Evolutionary conservation across 2,888 invertebrate genomes (phyloP).

Genomic region (Aelia acuminata): DNA sequence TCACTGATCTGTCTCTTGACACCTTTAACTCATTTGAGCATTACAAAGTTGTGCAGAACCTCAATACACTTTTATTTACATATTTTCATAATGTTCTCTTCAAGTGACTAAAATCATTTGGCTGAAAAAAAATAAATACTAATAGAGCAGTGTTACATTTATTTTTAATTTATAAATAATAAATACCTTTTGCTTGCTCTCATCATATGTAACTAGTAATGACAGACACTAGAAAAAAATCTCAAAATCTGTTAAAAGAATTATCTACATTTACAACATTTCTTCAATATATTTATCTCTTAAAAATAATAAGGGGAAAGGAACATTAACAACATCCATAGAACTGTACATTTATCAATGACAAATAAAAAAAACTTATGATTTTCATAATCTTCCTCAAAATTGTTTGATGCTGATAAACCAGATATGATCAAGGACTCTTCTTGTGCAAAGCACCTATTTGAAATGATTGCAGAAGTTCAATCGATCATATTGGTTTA

Average conservation of each 20-base stretch:
- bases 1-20: slow-evolving; percentile 20
- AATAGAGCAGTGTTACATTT: slow-evolving; percentile 3
- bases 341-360: slow-evolving; percentile 33
- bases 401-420: slow-evolving; percentile 32
- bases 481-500: slow-evolving; percentile 57
- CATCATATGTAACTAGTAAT: slow-evolving; percentile 15
- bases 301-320: slow-evolving; percentile 27
- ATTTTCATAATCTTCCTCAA: slow-evolving; percentile 34
- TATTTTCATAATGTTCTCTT: slow-evolving; percentile 27
- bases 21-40: slow-evolving; percentile 31
- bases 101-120: slow-evolving; percentile 19
- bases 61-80: slow-evolving; percentile 36
- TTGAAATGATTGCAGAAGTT: slow-evolving; percentile 42
- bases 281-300: not conserved
- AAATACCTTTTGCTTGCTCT: slow-evolving; percentile 43
- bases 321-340: slow-evolving; percentile 43
- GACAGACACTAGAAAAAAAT: not conserved
- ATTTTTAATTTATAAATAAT: slow-evolving; percentile 29
- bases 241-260: slow-evolving; percentile 22
- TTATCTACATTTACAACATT: slow-evolving; percentile 26
- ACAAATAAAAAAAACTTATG: slow-evolving; percentile 37
- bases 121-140: slow-evolving; percentile 45
- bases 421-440: slow-evolving; percentile 56
- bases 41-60: not conserved
- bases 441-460: not conserved